Base-by-base conservation (phyloP, 2,113 vertebrate genomes). In the Dicrurus megarhynchus region DNA sequence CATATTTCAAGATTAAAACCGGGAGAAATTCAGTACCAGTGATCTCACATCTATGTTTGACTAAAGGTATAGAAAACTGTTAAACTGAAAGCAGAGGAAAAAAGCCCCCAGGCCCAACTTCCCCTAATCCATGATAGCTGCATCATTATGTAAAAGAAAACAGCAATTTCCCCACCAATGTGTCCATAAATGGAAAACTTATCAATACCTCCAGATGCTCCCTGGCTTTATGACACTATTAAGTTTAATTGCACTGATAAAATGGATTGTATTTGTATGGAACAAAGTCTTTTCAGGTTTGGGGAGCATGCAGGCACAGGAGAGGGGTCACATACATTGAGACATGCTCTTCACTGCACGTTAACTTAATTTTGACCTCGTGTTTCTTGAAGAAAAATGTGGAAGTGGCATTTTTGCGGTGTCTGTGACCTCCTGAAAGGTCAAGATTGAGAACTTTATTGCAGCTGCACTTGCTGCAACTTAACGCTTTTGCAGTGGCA, bases 141-240 rank as follows among this genome's bases (percentile, higher is more conserved):
- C 47, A 85, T 59, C 77, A 39, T 83, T 84, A 89, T 69, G 59
- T 59, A n/a, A 86, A 87, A 87, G 74, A 73, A 92, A 78, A 27
- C 56, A 75, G 52, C 91, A 84, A 47, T 92, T 87, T 64, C 64
- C 26, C 46, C 49, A 46, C 52, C 71, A 32, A 86, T 71, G 53
- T 44, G 20, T 69, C 80, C 75, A 86, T 95, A 92, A 95, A 93
- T 67, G 28, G 88, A 93, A 89, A 87, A 55, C 86, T 84, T 92
- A 96, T 89, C 95, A 86, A 85, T 93, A 86, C 53, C 79, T 96
- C 78, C 87, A 97, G 89, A 78, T 95, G 92, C 81, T 91, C 42
- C 28, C 59, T 93, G 84, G 28, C 84, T 94, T 96, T 94, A 94
- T 86, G 89, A n/a, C 76, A 88, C 82, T 4, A 17, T 95, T 86